phyloP scores from a whole-genome alignment of 2,113 vertebrate genomes.

The Protobothrops flavoviridis region DNA sequence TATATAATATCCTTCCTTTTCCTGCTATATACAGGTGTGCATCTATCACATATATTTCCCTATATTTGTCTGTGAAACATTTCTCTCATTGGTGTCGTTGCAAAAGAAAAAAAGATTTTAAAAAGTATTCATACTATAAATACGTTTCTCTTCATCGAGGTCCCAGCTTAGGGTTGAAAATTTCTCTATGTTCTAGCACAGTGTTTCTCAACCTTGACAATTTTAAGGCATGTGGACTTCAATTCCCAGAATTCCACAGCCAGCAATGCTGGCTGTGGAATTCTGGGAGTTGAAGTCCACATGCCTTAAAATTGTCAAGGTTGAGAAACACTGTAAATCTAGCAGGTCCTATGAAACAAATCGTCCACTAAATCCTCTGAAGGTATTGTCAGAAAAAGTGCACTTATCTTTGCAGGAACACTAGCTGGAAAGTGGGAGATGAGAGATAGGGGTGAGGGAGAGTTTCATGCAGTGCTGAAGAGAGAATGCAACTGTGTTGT shows the following conservation, averaged over 20 bases:
- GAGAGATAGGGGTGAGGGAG: not conserved
- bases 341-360: not conserved
- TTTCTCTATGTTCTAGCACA: not conserved
- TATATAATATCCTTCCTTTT: not conserved
- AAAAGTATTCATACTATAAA: not conserved
- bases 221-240: too few species aligned
- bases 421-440: not conserved
- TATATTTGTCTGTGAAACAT: not conserved
- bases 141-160: not conserved
- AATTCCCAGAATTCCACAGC: too few species aligned
- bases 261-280: too few species aligned
- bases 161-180: not conserved
- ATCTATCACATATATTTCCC: not conserved
- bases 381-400: not conserved
- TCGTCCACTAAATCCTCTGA: not conserved
- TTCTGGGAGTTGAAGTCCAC: too few species aligned
- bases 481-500: not conserved
- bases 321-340: too few species aligned
- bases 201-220: too few species aligned
- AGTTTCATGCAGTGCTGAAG: not conserved
- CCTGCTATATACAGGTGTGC: not conserved
- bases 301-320: too few species aligned
- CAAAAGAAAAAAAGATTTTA: not conserved
- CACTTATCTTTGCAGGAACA: not conserved
- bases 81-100: not conserved